Evolutionary conservation across 2,797 vertebrate genomes (phyloP).

Genomic region (Notamacropus eugenii): DNA sequence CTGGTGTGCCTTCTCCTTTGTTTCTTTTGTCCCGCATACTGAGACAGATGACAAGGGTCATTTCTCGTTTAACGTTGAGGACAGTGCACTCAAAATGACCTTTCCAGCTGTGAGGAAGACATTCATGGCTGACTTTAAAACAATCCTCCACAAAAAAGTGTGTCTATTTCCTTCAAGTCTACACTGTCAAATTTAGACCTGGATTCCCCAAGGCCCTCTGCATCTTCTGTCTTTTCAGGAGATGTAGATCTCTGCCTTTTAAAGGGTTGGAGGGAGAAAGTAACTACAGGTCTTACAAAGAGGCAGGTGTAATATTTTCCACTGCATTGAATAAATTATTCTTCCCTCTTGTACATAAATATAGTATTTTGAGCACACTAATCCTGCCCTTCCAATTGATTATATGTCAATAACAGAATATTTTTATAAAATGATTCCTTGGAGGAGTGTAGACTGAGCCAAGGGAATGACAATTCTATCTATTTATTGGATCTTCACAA

Average conservation of each 20-base stretch:
- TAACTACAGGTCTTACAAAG: background rate
- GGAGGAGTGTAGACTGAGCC: background rate
- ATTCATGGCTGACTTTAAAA: conserved; percentile 47
- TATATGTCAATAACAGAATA: background rate
- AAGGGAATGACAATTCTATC: background rate
- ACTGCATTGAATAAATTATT: background rate
- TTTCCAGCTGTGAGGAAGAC: conserved; percentile 47
- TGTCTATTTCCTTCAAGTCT: conserved; percentile 16
- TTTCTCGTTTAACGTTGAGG: conserved; percentile 34
- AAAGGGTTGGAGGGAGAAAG: conserved; percentile 43
- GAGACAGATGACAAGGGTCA: conserved; percentile 44
- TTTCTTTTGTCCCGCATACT: conserved; percentile 28
- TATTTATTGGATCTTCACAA: background rate
- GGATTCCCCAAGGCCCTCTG: background rate
- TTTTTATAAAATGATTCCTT: conserved; percentile 9
- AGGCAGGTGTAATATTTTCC: background rate
- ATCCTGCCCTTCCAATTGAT: background rate
- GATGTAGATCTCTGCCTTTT: conserved; percentile 51
- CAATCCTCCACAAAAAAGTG: background rate
- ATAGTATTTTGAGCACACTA: background rate
- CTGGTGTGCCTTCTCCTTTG: conserved; percentile 33
- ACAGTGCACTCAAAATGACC: conserved; percentile 57
- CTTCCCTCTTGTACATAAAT: background rate
- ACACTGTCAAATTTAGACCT: conserved; percentile 38
- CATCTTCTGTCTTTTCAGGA: conserved; percentile 42